Evolutionary conservation across 2,888 invertebrate species (phyloP), one percentile per base, ranked within the genome.

Genomic region (Eristalis tenax): DNA sequence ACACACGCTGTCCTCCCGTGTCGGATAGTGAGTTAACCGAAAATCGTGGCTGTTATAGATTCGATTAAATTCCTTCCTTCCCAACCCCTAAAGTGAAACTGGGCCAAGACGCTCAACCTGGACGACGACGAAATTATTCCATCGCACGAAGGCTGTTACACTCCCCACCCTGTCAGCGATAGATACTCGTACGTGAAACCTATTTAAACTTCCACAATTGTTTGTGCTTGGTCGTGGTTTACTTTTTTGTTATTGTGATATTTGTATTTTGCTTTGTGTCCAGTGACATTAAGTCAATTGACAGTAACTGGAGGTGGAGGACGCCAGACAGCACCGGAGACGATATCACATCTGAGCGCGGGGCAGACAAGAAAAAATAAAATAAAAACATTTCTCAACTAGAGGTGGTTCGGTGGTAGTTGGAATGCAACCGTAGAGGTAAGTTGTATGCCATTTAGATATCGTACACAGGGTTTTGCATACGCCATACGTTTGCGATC

Each of bases 341-440:
- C 74, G 86, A 75, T 78, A 86, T 78, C 66, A 78, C 73, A 75
- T 78, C 79, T 70, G 70, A 86, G 83, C 71, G 75, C 78, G 78
- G 23, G 26, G 18, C 22, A 18, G 15, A 2, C 10, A 56, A 32
- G 32, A 8, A 32, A 32, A 28, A 28, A 28, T 4, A 32, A 32
- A 32, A 8, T 32, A 32, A 32, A 32, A 32, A 28, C 23, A 23
- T 78, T 83, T 68, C 18, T 50, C 82, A 64, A 68, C 76, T 35
- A 69, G 69, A 81, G 71, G 81, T 59, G 77, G 82, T 74, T 50
- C 50, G 35, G 59, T n/a, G 73, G 59, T 59, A 75, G 78, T 79
- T 50, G 86, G 86, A 86, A 86, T 86, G 78, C 86, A 69, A 83
- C 82, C 61, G 65, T 86, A 83, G 79, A 86, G 83, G 86, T 86